phyloP scores from a whole-genome alignment of 1,140 invertebrate species.

The Wiebesia pumilae region DNA sequence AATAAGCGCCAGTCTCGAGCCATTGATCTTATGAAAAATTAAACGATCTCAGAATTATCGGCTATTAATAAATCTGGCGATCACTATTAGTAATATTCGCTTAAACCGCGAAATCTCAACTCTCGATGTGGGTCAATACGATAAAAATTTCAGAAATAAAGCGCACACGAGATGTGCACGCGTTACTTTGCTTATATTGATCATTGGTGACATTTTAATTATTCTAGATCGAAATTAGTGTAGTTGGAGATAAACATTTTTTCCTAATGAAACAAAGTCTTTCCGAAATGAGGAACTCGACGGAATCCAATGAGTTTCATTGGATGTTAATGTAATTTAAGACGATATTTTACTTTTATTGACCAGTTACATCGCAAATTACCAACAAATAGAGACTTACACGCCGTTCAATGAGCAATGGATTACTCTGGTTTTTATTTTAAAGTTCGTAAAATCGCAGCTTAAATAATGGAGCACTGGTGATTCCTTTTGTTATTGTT shows the following conservation, averaged over 20 bases:
- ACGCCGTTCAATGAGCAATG: too few relatives aligned
- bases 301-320: too few relatives aligned
- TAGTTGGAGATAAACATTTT: too few relatives aligned
- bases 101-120: background rate
- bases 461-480: background rate
- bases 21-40: background rate
- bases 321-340: too few relatives aligned
- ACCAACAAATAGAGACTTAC: too few relatives aligned
- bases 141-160: background rate
- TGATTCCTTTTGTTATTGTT: background rate
- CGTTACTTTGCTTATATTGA: too few relatives aligned
- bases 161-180: background rate
- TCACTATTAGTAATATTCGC: background rate
- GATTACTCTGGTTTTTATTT: background rate
- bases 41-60: background rate
- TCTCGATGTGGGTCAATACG: background rate
- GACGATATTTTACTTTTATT: too few relatives aligned
- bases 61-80: background rate
- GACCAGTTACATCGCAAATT: too few relatives aligned
- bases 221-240: too few relatives aligned
- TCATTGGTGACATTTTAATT: too few relatives aligned
- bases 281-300: too few relatives aligned
- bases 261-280: too few relatives aligned
- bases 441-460: background rate
- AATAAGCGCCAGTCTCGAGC: background rate